Evolutionary conservation across 2,888 invertebrate species (phyloP).

Genomic region (Cataglyphis livida): DNA sequence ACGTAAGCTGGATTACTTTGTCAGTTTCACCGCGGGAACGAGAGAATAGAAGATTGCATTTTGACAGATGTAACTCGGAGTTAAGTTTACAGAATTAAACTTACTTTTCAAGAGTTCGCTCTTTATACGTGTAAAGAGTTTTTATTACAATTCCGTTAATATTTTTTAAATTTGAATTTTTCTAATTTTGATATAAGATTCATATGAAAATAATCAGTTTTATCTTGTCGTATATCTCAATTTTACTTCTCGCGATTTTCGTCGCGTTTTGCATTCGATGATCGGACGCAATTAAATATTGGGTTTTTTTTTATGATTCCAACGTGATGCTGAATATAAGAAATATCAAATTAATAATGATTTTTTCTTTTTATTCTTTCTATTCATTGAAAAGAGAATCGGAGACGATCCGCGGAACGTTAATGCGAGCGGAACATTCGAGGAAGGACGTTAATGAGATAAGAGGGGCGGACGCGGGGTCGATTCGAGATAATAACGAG

Average conservation of each 20-base stretch:
- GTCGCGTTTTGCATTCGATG: not conserved
- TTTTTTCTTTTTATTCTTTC: not conserved
- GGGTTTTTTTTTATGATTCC: not conserved
- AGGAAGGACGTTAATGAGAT: constrained; percentile 71
- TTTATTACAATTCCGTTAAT: constrained; percentile 15
- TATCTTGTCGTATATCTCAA: not conserved
- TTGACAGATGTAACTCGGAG: not conserved
- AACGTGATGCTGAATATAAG: not conserved
- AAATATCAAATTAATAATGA: not conserved
- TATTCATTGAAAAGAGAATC: constrained; percentile 1
- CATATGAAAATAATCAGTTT: not conserved
- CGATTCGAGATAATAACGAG: constrained; percentile 72
- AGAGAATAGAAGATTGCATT: constrained; percentile 35
- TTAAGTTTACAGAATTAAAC: not conserved
- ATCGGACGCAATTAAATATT: not conserved
- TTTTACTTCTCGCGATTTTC: not conserved
- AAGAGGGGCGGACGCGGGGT: constrained; percentile 68
- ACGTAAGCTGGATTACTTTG: constrained; percentile 32
- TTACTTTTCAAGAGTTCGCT: not conserved
- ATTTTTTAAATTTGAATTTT: not conserved
- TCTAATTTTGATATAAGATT: not conserved
- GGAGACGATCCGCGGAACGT: constrained; percentile 3
- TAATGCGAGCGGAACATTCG: constrained; percentile 41
- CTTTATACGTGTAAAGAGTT: constrained; percentile 4
- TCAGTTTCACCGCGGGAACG: constrained; percentile 11